Evolutionary conservation across 2,888 invertebrate genomes (phyloP).

Genomic region (Drosophila atripex): DNA sequence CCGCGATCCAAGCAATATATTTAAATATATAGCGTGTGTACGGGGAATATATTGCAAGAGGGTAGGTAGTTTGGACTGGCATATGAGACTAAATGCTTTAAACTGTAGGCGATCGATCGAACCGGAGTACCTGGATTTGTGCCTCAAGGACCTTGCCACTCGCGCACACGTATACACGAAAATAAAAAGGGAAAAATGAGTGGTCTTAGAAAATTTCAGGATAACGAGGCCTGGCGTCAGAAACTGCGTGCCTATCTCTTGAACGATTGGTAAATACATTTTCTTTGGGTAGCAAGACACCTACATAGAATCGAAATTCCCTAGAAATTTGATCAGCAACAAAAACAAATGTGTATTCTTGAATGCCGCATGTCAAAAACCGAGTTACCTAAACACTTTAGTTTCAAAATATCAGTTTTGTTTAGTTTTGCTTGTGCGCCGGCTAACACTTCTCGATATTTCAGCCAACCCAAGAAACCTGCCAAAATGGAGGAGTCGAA

Average conservation of each 20-base stretch:
- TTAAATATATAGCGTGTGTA: neutral
- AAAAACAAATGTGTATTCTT: constrained; percentile 7
- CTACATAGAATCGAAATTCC: constrained; percentile 4
- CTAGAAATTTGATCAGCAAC: neutral
- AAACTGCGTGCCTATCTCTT: constrained; percentile 77
- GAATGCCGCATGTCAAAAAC: constrained; percentile 19
- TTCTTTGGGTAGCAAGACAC: constrained; percentile 28
- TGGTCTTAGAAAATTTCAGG: constrained; percentile 81
- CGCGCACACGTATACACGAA: constrained; percentile 1
- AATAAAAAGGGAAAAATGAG: constrained; percentile 67
- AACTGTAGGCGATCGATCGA: constrained; percentile 12
- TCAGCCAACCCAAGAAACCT: constrained; percentile 40
- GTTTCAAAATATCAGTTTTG: neutral
- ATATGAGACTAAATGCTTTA: neutral
- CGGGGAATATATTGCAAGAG: constrained; percentile 1
- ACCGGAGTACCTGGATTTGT: constrained; percentile 7
- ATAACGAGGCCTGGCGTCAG: constrained; percentile 78
- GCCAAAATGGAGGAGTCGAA: constrained; percentile 35
- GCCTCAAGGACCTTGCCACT: constrained; percentile 15
- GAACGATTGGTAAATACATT: constrained; percentile 80
- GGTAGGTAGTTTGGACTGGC: constrained; percentile 7
- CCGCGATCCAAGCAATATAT: neutral
- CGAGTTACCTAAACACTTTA: neutral
- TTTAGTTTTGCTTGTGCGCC: neutral
- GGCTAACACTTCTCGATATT: constrained; percentile 3